Evolutionary conservation across 2,797 vertebrate genomes (phyloP), one percentile per base, ranked within the genome.

Genomic region (Artibeus lituratus): DNA sequence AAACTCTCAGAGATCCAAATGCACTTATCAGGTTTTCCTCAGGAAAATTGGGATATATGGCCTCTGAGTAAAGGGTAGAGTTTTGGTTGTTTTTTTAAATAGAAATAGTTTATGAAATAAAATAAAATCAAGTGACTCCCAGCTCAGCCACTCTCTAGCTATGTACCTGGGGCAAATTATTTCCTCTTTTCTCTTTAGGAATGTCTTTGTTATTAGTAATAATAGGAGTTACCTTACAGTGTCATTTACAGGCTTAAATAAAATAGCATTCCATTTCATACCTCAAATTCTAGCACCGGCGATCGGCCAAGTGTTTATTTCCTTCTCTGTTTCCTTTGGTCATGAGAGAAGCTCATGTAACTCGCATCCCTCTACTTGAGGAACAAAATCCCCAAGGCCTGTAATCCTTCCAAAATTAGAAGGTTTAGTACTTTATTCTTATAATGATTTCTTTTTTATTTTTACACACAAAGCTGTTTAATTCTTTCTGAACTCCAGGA

Each of bases 351-450:
- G 10, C 24, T 77, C 44, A 7, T 44, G 24, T 44, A 22, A 29
- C 62, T 91, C 16, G 84, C 32, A 83, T 82, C 39, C 24, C 3
- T 83, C n/a, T 86, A 26, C 9, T 89, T 81, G 10, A 94, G 35
- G 90, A 95, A 69, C 16, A 53, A 93, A 95, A 88, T 80, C 70
- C 16, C n/a, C 35, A 96, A 42, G 89, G 42, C 24, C 44, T 81
- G 65, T 29, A 82, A 67, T 94, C 15, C 16, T 89, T 76, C 39
- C 59, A 53, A 94, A 93, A 90, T 91, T 87, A 81, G 83, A 95
- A 94, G 39, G 21, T 84, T 74, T 51, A 67, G 72, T 78, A 87
- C 32, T 95, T 92, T 65, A 81, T 94, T 74, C 87, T 29, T 55
- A 57, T 86, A 51, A 62, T 87, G 7, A 84, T 39, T 51, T 82